Evolutionary conservation across 2,888 invertebrate genomes (phyloP), one percentile per base, ranked within the genome.

Genomic region (Drosophila atripex): DNA sequence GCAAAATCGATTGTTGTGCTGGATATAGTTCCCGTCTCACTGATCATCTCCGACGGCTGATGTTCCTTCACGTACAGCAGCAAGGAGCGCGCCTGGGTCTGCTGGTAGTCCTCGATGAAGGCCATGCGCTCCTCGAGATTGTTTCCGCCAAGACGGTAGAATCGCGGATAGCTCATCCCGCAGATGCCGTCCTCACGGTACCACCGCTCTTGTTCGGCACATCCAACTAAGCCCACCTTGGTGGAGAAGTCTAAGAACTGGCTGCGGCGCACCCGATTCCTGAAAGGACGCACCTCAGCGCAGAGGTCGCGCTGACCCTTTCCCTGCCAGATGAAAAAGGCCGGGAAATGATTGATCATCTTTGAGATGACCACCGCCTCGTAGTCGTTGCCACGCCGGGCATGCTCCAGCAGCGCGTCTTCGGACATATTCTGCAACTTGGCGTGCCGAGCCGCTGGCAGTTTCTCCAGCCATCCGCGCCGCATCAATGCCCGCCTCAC

Each of bases 1-100:
- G 89, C 89, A 61, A 82, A 87, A 28, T 83, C 75, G 3, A 90
- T 57, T 3, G 76, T 78, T 0, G 63, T 55, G 28, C 68, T 63
- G 3, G 61, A 9, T 38, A 94, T 91, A 66, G 91, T 92, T 8
- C 95, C 95, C 1, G 90, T 80, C 2, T 92, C 86, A n/a, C 91
- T 87, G 78, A 94, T 88, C 35, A 90, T 8, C 1, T 80, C 73
- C 5, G 23, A 35, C 0, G 78, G 74, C 0, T 71, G 59, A 2
- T 78, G 76, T 51, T 86, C 84, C 7, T 72, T 63, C 1, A 90
- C 8, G 54, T 68, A 95, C 86, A 95, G 95, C 39, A 97, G 90
- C 56, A 97, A 91, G 73, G 95, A 95, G 52, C 95, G 94, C 75
- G 96, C 96, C 3, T 96, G 95, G 2, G 96, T 97, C 55, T 95